Conservation (phyloP, 2,113 vertebrate species). For the Ondatra zibethicus region DNA sequence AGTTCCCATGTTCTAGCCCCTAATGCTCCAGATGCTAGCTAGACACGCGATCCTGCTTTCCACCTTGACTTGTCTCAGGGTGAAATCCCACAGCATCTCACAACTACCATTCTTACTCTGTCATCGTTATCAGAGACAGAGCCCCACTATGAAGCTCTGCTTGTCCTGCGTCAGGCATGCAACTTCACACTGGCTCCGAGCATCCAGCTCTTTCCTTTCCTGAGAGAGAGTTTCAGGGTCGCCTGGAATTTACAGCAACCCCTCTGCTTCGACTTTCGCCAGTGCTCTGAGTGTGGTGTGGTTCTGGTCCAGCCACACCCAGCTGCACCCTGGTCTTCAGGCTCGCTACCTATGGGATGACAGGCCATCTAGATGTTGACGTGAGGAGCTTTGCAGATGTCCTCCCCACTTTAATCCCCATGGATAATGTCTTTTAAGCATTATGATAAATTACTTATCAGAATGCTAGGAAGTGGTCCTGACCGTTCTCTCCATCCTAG, state of each 20-base stretch:
- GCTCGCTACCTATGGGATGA: not conserved
- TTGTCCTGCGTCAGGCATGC: not conserved
- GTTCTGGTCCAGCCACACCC: no score
- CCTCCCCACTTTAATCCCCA: constrained; percentile 12
- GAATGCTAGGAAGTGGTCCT: not conserved
- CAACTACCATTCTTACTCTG: no score
- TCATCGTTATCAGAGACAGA: not conserved
- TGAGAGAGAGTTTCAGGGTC: not conserved
- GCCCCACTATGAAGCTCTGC: no score
- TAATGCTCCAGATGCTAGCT: not conserved
- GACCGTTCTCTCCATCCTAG: not conserved
- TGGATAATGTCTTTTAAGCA: constrained; percentile 8
- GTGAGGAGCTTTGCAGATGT: not conserved
- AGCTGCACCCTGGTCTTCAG: not conserved
- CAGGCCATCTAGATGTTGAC: not conserved
- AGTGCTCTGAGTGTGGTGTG: no score
- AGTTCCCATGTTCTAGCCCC: not conserved
- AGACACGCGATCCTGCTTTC: not conserved
- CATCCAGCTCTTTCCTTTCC: not conserved
- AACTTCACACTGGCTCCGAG: not conserved
- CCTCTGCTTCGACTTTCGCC: not conserved
- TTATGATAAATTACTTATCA: constrained; percentile 13
- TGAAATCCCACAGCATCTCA: not conserved
- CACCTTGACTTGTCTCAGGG: not conserved
- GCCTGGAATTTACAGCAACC: not conserved